Base-by-base conservation (phyloP, 2,797 vertebrate species). In the Ciconia nigra region DNA sequence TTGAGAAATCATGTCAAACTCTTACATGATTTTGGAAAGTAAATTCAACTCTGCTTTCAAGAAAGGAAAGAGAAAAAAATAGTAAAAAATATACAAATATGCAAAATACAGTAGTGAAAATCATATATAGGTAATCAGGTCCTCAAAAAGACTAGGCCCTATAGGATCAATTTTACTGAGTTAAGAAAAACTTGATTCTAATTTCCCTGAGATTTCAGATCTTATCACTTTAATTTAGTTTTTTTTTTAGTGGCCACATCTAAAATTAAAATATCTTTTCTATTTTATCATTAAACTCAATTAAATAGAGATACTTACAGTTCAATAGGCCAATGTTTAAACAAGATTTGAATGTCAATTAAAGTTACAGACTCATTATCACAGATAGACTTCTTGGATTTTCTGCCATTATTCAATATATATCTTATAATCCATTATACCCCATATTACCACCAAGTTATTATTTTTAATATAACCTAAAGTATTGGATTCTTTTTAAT, bases 301-400 rank as follows among this genome's bases (percentile, higher is more conserved):
- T 94, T 97, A 86, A 89, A 61, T 41, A 55, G 61, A 77, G 42
- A 94, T 44, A 93, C 33, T 86, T 72, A 80, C 63, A 95, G 94
- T 95, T 96, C 82, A 87, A 11, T 11, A 95, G 72, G 92, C 46
- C 72, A 96, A 76, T 78, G 86, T 87, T 91, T 87, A 94, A 97
- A 94, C 71, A 94, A 62, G 67, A 70, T 71, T 78, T 97, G 82
- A 94, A 80, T 89, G 85, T 80, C 77, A 96, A 25, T 96, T 97
- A 80, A 83, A 96, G 72, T 89, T 79, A 47, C 15, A 54, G 42
- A 29, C 26, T 92, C 69, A 47, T 97, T 95, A 91, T 70, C 63
- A 39, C 19, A 9, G 9, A 72, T 10, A 49, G 65, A 86, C 19
- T 94, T 92, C 39, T 62, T 84, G 54, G 70, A 57, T 94, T 78